Conservation (phyloP, 1,140 invertebrate genomes). For the Berghia stephanieae region DNA sequence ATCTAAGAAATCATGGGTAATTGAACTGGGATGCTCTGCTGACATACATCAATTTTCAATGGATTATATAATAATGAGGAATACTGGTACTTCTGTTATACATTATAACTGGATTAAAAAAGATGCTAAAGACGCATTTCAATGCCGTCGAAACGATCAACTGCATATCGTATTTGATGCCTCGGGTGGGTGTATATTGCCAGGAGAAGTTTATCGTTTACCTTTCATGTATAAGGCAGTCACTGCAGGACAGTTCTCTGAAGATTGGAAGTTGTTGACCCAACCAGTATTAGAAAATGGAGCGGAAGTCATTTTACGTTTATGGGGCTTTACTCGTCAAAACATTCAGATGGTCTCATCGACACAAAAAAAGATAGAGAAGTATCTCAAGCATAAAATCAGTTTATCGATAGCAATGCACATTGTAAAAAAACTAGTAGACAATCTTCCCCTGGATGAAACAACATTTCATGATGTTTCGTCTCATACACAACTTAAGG, state of each 20-base stretch:
- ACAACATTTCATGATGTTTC: constrained; percentile 2
- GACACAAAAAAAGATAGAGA: neutral
- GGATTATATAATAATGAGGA: constrained; percentile 5
- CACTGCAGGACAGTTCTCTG: neutral
- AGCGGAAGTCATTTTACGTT: constrained; percentile 7
- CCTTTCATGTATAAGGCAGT: constrained; percentile 14
- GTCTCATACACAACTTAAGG: neutral
- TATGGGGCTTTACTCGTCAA: constrained; percentile 18
- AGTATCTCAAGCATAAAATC: neutral
- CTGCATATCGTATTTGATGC: neutral
- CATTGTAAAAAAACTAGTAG: neutral
- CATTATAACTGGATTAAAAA: constrained; percentile 6
- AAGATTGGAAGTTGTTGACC: constrained; percentile 17
- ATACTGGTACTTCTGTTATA: constrained; percentile 18
- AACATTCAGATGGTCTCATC: neutral
- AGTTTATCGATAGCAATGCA: neutral
- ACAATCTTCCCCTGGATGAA: constrained; percentile 18
- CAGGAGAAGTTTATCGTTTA: constrained; percentile 10
- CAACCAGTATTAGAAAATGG: constrained; percentile 23
- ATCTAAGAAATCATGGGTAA: neutral
- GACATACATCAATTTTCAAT: neutral
- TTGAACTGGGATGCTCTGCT: constrained; percentile 21
- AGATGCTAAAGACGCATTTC: neutral
- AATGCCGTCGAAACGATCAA: neutral
- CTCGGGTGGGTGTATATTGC: neutral